These are phyloP conservation scores for Heliothis subflexa DNA, from an alignment of 1,140 invertebrate species.

Conservation along the genomic window DNA sequence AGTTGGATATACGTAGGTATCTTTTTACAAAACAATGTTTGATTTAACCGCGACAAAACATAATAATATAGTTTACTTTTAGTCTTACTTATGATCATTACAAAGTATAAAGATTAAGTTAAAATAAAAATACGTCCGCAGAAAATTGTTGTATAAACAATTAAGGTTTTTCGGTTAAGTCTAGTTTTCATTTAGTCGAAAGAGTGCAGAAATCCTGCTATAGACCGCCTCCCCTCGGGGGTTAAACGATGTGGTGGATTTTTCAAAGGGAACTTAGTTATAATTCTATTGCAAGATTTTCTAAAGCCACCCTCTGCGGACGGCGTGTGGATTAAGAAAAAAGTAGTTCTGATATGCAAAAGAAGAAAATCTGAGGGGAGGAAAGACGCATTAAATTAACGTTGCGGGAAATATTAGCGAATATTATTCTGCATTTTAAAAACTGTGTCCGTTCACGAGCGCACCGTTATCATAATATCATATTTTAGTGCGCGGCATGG, in stretches of 20 bases:
- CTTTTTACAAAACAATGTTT: conserved; percentile 4
- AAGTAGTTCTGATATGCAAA: conserved; percentile 20
- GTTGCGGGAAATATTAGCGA: conserved; percentile 5
- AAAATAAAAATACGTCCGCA: too few species aligned
- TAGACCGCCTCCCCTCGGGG: not conserved
- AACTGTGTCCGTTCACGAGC: not conserved
- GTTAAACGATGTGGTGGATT: conserved; percentile 8
- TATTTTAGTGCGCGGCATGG: not conserved
- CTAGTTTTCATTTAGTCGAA: not conserved
- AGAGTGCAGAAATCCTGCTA: not conserved
- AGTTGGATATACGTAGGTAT: not conserved
- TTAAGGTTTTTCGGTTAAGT: conserved; percentile 1
- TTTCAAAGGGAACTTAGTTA: conserved; percentile 20
- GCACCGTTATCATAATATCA: not conserved
- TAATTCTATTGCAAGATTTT: conserved; percentile 21
- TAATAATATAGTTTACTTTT: not conserved
- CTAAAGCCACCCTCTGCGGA: not conserved
- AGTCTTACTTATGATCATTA: too few species aligned
- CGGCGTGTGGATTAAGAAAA: conserved; percentile 13
- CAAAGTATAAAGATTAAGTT: too few species aligned
- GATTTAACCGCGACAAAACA: not conserved
- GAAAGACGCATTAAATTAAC: not conserved
- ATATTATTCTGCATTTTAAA: conserved; percentile 2
- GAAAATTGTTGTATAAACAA: not conserved
- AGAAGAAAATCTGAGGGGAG: not conserved